Base-by-base conservation (phyloP, 1,140 invertebrate species). In the Adelges cooleyi region DNA sequence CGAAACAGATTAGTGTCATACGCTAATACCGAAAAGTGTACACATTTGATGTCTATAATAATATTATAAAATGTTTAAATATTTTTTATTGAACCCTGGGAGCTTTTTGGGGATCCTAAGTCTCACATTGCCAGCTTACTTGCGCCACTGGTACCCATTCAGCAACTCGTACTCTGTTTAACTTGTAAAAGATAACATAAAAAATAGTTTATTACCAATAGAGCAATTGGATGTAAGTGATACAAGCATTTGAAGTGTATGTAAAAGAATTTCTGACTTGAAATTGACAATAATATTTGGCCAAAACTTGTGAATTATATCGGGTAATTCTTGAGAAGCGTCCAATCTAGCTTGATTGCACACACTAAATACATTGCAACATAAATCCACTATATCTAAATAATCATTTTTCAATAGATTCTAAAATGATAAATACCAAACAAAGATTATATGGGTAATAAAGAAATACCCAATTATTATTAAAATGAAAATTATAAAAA, bases 301-400 rank as follows among this genome's bases (percentile, higher is more conserved):
- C 56, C 56, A 62, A 48, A 48, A 2, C 46, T 62, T 62, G 29
- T 62, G 56, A 33, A 62, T 15, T 48, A 62, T 15, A 33, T 62
- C 56, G 27, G 56, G 56, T 13, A 62, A 62, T 29, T 62, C 42
- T 8, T 15, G 0, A 6, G 56, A 46, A 18, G 56, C 42, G 20
- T 62, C 56, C 20, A 44, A 20, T 33, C 40, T 46, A 33, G 56
- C 56, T 2, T 29, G n/a, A 18, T 18, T 2, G 2, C 56, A 62
- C 23, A 40, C 56, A 18, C 44, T 23, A 15, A 62, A 62, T 33
- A 46, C 6, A 62, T 62, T 46, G 11, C 56, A 48, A 62, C 15
- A 62, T 27, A 62, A 46, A 27, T 8, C 27, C 25, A 48, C 18
- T 9, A 62, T 22, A 27, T 62, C 56, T 13, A 62, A 62, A 48